Percentiles rank a stretch among this genome's conserved stretches.
Conservation (phyloP, 1,140 invertebrate genomes). For the Trachelipus rathkii region DNA sequence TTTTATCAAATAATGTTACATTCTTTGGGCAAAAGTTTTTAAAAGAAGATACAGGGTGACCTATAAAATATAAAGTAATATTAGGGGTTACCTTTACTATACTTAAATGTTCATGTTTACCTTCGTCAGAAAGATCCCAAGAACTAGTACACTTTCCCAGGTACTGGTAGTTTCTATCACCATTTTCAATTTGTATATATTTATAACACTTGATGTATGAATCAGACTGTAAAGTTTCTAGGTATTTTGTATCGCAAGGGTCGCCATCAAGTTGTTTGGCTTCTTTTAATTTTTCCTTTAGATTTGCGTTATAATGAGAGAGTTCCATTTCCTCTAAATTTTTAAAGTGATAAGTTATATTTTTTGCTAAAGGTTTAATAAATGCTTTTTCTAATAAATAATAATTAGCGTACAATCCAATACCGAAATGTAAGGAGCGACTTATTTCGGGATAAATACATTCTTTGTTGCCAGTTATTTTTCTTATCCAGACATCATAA, state of each 20-base stretch:
- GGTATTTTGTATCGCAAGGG: constrained; percentile 10
- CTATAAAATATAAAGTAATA: constrained; percentile 13
- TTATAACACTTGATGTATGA: constrained; percentile 20
- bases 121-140: constrained; percentile 19
- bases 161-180: neutral
- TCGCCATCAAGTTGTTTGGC: constrained; percentile 16
- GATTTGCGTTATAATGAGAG: neutral
- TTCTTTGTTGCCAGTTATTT: constrained; percentile 25
- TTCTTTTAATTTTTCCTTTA: neutral
- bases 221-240: neutral
- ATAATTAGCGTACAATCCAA: constrained; percentile 25
- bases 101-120: constrained; percentile 8
- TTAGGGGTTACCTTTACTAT: neutral
- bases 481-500: constrained; percentile 39
- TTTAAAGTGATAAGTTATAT: neutral
- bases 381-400: constrained; percentile 18
- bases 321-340: constrained; percentile 5
- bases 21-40: too few relatives aligned
- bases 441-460: constrained; percentile 36
- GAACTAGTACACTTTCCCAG: constrained; percentile 18
- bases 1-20: too few relatives aligned
- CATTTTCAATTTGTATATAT: neutral
- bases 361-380: neutral
- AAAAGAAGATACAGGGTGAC: constrained; percentile 2
- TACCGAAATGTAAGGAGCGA: constrained; percentile 35